phyloP scores from a whole-genome alignment of 1,140 invertebrate genomes.

The Palaemon carinicauda region DNA sequence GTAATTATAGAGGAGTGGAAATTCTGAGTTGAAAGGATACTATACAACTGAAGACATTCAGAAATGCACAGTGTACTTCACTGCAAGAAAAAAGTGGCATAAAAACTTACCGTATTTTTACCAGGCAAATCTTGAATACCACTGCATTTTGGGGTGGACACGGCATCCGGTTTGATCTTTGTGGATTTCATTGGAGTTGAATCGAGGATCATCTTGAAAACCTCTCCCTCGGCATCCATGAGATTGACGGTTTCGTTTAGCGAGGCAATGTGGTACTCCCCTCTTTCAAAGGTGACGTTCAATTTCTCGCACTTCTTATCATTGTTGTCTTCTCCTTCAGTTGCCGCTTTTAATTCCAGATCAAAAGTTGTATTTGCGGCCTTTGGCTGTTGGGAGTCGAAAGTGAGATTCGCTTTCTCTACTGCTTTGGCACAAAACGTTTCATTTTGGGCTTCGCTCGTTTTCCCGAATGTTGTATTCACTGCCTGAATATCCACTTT shows the following conservation, averaged over 20 bases:
- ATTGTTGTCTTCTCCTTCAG: neutral
- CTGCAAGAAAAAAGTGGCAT: neutral
- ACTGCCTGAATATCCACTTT: neutral
- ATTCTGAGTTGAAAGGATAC: too few species aligned
- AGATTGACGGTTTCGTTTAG: conserved; percentile 33
- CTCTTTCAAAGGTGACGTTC: conserved; percentile 39
- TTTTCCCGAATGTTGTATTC: neutral
- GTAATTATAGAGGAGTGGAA: too few species aligned
- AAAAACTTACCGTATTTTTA: neutral
- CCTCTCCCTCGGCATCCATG: conserved; percentile 33
- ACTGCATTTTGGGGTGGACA: conserved; percentile 12
- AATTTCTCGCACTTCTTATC: neutral
- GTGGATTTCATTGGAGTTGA: conserved; percentile 21
- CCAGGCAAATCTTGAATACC: neutral
- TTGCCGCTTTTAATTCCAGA: neutral
- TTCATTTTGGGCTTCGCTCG: too few species aligned
- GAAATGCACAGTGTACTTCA: neutral
- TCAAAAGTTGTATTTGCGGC: conserved; percentile 20
- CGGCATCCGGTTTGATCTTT: neutral
- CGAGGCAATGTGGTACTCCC: conserved; percentile 16
- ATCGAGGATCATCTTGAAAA: conserved; percentile 32
- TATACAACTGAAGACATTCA: neutral
- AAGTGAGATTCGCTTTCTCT: neutral
- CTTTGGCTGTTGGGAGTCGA: neutral
- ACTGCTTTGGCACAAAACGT: too few species aligned